These are phyloP conservation scores for Rhaphigaster nebulosa DNA, from an alignment of 2,888 invertebrate species.

Conservation along the genomic window DNA sequence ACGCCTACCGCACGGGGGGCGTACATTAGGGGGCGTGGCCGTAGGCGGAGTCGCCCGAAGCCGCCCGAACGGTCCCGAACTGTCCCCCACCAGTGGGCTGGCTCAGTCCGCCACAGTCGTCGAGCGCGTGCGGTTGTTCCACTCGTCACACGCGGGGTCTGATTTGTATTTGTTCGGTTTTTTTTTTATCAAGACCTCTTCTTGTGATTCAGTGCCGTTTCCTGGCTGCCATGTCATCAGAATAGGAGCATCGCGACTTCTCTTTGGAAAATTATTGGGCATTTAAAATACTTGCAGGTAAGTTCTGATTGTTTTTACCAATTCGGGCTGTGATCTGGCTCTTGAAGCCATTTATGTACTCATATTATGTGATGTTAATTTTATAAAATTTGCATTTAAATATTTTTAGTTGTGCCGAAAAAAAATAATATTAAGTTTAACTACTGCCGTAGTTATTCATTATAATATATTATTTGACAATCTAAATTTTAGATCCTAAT, in stretches of 20 bases:
- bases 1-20: conserved; percentile 9
- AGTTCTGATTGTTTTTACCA: not conserved
- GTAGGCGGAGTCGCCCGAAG: conserved; percentile 41
- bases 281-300: conserved; percentile 1
- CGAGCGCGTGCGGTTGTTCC: conserved; percentile 55
- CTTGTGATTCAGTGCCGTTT: conserved; percentile 47
- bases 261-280: conserved; percentile 31
- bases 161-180: conserved; percentile 52
- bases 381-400: too few species aligned
- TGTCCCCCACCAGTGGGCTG: conserved; percentile 46
- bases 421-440: too few species aligned
- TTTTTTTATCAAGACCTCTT: conserved; percentile 22
- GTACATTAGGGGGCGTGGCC: conserved; percentile 1
- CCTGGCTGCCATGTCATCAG: conserved; percentile 40
- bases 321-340: not conserved
- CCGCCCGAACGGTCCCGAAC: conserved; percentile 37
- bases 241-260: conserved; percentile 13
- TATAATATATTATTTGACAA: too few species aligned
- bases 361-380: too few species aligned
- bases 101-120: conserved; percentile 56
- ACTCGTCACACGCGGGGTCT: conserved; percentile 38
- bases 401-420: too few species aligned
- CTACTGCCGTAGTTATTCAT: too few species aligned
- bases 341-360: too few species aligned
- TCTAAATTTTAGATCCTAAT: too few species aligned